Percentiles rank a stretch among this genome's conserved stretches.
These are phyloP conservation scores for Tipula lateralis DNA, from an alignment of 2,888 invertebrate species.

Conservation along the genomic window DNA sequence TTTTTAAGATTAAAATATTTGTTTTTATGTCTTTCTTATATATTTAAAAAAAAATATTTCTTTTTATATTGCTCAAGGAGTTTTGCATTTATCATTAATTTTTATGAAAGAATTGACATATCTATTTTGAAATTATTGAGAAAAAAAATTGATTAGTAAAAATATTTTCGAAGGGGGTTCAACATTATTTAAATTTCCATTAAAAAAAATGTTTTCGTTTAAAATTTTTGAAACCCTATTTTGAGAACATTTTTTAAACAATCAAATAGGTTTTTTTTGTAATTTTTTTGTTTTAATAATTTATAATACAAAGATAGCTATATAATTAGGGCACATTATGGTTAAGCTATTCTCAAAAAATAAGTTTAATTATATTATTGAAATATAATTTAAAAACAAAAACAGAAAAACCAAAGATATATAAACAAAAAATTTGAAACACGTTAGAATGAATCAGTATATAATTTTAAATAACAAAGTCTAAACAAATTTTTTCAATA, in stretches of 20 bases:
- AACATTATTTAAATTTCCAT: background rate
- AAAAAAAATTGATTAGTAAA: background rate
- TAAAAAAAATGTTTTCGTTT: background rate
- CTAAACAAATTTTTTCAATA: background rate
- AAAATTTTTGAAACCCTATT: constrained; percentile 25
- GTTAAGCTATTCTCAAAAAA: constrained; percentile 45
- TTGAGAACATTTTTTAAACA: background rate
- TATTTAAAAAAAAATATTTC: background rate
- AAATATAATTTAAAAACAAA: background rate
- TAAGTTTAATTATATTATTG: constrained; percentile 29
- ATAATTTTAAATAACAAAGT: background rate
- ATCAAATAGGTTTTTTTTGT: constrained; percentile 34
- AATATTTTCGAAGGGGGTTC: background rate
- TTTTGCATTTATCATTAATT: background rate
- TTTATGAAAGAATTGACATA: constrained; percentile 27
- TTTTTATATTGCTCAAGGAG: constrained; percentile 27
- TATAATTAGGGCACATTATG: constrained; percentile 50
- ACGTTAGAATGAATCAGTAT: constrained; percentile 28
- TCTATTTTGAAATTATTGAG: background rate
- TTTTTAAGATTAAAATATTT: background rate
- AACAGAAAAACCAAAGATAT: background rate
- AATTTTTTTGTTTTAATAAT: constrained; percentile 33
- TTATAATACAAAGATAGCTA: constrained; percentile 47
- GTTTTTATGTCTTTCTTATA: constrained; percentile 26
- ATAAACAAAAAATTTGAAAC: constrained; percentile 32